Conservation (phyloP, 2,888 invertebrate species). For the Ditylenchus weischeri region DNA sequence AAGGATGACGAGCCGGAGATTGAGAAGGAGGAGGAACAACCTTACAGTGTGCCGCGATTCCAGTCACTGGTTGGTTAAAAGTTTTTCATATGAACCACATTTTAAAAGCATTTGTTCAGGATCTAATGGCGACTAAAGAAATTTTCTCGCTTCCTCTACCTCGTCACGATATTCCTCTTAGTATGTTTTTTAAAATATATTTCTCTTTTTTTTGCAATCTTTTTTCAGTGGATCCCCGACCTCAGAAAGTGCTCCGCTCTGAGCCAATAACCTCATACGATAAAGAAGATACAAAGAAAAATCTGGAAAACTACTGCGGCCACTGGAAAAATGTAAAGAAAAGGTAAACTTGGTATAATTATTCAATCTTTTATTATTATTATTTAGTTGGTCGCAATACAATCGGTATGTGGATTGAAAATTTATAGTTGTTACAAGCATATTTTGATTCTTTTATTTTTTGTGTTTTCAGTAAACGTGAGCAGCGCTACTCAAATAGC, state of each 20-base stretch:
- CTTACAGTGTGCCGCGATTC: not conserved
- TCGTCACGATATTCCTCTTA: conserved; percentile 19
- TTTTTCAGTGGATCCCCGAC: conserved; percentile 17
- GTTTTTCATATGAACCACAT: not conserved
- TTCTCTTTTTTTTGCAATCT: not conserved
- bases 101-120: conserved; percentile 31
- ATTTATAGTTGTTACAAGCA: no score
- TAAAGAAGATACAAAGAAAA: conserved; percentile 18
- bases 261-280: conserved; percentile 24
- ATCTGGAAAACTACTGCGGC: conserved; percentile 36
- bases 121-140: conserved; percentile 44
- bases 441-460: no score
- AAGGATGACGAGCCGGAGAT: conserved; percentile 37
- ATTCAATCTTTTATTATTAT: not conserved
- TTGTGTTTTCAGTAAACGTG: conserved; percentile 18
- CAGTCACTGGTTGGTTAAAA: conserved; percentile 15
- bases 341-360: conserved; percentile 24
- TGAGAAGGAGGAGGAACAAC: conserved; percentile 24
- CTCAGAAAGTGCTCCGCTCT: conserved; percentile 28
- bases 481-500: conserved; percentile 33
- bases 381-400: conserved; percentile 36
- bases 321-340: conserved; percentile 49
- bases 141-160: conserved; percentile 44
- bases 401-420: conserved; percentile 7
- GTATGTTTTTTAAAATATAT: not conserved